Percentiles rank a stretch among this genome's conserved stretches.
Conservation (phyloP, 2,888 invertebrate species). For the Cabera pusaria region DNA sequence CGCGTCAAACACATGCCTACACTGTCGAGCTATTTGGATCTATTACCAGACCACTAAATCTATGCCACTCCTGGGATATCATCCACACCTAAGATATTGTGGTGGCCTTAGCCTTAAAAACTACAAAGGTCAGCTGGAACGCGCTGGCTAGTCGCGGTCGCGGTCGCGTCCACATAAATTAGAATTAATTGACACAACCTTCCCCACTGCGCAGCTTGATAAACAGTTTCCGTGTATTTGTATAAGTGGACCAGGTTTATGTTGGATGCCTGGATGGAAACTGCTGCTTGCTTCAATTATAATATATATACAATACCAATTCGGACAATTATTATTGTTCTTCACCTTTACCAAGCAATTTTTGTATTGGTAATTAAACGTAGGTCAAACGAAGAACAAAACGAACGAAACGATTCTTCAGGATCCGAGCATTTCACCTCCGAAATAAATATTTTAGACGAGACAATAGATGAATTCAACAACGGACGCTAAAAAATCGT, state of each 20-base stretch:
- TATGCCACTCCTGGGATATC: no score
- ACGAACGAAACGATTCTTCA: background rate
- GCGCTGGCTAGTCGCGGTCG: background rate
- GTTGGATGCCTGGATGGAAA: no score
- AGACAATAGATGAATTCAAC: conserved; percentile 12
- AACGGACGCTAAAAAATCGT: conserved; percentile 21
- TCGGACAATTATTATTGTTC: no score
- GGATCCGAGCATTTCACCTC: background rate
- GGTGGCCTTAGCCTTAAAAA: background rate
- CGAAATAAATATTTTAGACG: conserved; percentile 1
- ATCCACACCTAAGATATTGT: no score
- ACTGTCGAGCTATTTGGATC: no score
- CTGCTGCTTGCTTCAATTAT: no score
- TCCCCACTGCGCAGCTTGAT: conserved; percentile 2
- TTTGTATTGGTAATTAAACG: background rate
- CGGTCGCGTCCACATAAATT: conserved; percentile 10
- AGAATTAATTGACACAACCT: conserved; percentile 6
- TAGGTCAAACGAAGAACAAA: background rate
- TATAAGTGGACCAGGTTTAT: background rate
- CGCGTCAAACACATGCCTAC: no score
- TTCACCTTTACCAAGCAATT: no score
- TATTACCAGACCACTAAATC: no score
- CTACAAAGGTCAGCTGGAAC: conserved; percentile 1
- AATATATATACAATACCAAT: no score
- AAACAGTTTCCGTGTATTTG: conserved; percentile 4